Evolutionary conservation across 2,888 invertebrate species (phyloP).

Genomic region (Apamea anceps): DNA sequence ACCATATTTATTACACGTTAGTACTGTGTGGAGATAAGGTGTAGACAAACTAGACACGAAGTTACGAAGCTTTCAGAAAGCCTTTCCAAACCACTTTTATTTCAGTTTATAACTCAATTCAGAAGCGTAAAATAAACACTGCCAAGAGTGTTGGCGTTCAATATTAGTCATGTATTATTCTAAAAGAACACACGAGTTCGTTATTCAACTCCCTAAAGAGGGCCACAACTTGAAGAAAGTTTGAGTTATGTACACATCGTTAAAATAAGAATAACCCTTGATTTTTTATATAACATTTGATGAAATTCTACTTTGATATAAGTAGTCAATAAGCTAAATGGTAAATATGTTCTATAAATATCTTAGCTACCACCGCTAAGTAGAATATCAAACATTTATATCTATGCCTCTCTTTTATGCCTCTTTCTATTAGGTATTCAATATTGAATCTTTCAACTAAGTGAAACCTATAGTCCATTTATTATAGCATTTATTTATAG

Average conservation of each 20-base stretch:
- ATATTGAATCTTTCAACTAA: constrained; percentile 4
- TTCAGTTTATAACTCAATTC: constrained; percentile 16
- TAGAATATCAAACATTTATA: background rate
- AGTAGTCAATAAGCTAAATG: background rate
- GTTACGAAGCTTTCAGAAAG: constrained; percentile 11
- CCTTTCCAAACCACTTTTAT: constrained; percentile 9
- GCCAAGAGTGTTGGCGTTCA: background rate
- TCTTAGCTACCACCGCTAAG: background rate
- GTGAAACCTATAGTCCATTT: no score
- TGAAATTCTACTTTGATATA: background rate
- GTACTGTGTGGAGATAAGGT: constrained; percentile 12
- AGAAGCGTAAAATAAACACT: background rate
- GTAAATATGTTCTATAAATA: constrained; percentile 5
- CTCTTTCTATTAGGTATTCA: background rate
- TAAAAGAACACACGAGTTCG: background rate
- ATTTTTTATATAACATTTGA: background rate
- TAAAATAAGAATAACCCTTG: background rate
- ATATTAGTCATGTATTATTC: constrained; percentile 1
- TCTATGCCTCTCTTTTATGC: no score
- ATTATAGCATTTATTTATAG: no score
- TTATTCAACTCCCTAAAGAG: background rate
- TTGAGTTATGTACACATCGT: background rate
- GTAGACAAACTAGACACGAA: background rate
- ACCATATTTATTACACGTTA: constrained; percentile 8
- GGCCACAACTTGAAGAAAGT: background rate